Conservation (phyloP, 2,113 vertebrate species). For the Myanophis thanlyinensis region DNA sequence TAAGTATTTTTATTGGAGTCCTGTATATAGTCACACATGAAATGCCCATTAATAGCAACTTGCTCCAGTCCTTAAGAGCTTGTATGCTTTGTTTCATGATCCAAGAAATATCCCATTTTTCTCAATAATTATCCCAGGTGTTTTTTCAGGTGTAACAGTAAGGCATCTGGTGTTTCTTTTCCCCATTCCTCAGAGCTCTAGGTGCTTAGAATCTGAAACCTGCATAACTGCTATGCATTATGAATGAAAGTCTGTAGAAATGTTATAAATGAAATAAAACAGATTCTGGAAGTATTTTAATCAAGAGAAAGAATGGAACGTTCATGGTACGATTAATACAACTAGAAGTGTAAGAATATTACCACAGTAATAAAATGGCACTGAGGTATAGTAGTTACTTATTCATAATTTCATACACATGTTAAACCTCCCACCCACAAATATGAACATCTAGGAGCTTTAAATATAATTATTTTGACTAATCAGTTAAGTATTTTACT, state of each 20-base stretch:
- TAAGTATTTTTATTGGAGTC: neutral
- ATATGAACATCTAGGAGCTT: neutral
- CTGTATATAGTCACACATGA: neutral
- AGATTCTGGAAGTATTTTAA: neutral
- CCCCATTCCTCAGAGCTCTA: neutral
- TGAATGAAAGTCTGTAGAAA: neutral
- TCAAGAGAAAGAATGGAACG: neutral
- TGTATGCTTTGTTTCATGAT: neutral
- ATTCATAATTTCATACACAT: neutral
- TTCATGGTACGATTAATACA: neutral
- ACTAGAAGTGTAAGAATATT: neutral
- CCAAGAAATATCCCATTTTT: neutral
- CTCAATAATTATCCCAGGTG: neutral
- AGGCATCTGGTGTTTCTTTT: neutral
- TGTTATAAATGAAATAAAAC: conserved; percentile 1
- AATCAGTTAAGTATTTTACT: neutral
- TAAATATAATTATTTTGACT: conserved; percentile 13
- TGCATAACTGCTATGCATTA: neutral
- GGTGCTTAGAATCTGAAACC: neutral
- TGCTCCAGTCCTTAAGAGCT: neutral
- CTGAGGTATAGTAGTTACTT: neutral
- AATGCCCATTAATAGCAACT: neutral
- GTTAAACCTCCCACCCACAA: neutral
- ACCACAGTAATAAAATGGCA: neutral
- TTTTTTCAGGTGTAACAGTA: neutral